A percentile compares a stretch with the other conserved stretches of the same genome.
These are phyloP conservation scores for Iphiclides podalirius DNA, from an alignment of 2,888 invertebrate genomes.

Conservation along the genomic window DNA sequence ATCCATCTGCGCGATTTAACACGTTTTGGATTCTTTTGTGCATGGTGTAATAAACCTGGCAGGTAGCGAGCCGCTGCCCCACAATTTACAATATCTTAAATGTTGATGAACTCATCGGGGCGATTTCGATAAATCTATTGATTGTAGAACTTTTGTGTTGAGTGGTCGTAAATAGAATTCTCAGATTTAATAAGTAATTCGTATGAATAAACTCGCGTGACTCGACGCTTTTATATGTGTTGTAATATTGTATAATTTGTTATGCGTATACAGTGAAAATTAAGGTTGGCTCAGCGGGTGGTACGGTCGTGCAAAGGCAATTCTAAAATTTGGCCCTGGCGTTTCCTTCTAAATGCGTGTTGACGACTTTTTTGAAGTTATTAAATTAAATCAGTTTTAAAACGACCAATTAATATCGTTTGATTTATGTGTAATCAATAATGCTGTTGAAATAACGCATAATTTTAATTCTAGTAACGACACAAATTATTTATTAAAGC, in stretches of 20 bases:
- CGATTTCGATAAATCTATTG: conserved; percentile 59
- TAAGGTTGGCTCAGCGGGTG: conserved; percentile 23
- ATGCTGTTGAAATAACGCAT: conserved; percentile 12
- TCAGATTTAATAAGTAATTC: conserved; percentile 46
- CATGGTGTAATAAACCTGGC: conserved; percentile 67
- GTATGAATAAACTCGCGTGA: conserved; percentile 36
- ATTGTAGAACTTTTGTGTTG: conserved; percentile 47
- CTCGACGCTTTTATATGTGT: conserved; percentile 37
- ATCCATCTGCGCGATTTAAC: conserved; percentile 74
- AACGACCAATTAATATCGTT: conserved; percentile 14
- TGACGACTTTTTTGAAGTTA: conserved; percentile 14
- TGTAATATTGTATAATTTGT: conserved; percentile 36
- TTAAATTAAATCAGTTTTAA: conserved; percentile 21
- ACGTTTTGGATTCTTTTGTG: conserved; percentile 75
- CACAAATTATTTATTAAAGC: no score
- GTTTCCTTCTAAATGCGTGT: conserved; percentile 12
- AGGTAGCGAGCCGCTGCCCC: conserved; percentile 66
- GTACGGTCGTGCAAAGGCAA: conserved; percentile 10
- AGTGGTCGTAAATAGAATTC: conserved; percentile 49
- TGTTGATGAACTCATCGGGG: conserved; percentile 73
- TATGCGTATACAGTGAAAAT: conserved; percentile 26
- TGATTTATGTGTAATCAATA: conserved; percentile 12
- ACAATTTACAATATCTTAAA: conserved; percentile 62
- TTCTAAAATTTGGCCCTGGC: conserved; percentile 12
- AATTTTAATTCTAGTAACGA: no score